phyloP scores from a whole-genome alignment of 2,888 invertebrate species.

The Cephus sareptanus region DNA sequence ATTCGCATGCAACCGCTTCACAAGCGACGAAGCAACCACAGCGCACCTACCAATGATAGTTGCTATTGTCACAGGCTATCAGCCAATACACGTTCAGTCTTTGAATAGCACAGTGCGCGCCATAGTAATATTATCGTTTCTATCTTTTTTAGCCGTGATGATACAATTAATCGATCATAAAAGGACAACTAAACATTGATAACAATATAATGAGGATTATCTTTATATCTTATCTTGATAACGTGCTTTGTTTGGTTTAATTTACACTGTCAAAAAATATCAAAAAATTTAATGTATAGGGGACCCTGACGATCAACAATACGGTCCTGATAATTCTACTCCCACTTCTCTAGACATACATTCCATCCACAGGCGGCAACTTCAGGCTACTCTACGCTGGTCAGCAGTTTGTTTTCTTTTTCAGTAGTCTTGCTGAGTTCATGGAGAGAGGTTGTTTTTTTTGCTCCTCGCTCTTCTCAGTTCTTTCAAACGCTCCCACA shows the following conservation, averaged over 20 bases:
- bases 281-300: background rate
- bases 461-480: background rate
- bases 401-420: slow-evolving; percentile 5
- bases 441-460: slow-evolving; percentile 6
- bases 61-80: background rate
- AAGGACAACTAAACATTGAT: background rate
- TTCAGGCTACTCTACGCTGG: background rate
- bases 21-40: background rate
- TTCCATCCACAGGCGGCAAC: slow-evolving; percentile 1
- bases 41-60: background rate
- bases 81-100: background rate
- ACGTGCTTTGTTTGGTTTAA: background rate
- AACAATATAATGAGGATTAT: background rate
- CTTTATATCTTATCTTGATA: background rate
- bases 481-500: background rate
- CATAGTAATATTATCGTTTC: background rate
- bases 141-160: background rate
- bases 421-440: slow-evolving; percentile 15
- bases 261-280: background rate
- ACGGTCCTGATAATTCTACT: background rate
- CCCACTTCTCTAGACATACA: background rate
- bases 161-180: background rate
- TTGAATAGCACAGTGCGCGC: background rate
- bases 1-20: background rate
- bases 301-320: background rate